Evolutionary conservation across 1,140 invertebrate genomes (phyloP).

Genomic region (Elymnias hypermnestra): DNA sequence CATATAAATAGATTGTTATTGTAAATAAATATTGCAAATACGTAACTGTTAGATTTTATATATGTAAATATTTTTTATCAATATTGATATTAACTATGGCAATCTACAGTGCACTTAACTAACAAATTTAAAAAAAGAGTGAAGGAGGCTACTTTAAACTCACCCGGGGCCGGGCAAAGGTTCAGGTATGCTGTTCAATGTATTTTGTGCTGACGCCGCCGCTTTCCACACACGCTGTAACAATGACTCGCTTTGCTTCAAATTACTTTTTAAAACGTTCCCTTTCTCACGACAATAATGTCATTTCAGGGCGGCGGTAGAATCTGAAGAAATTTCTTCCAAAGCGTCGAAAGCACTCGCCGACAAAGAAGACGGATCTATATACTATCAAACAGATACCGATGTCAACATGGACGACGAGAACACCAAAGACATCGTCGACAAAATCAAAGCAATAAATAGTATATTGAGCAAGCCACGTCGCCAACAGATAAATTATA

Average conservation of each 20-base stretch:
- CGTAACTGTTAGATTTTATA: too few species aligned
- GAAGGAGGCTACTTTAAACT: conserved; percentile 26
- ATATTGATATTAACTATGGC: too few species aligned
- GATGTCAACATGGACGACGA: conserved; percentile 14
- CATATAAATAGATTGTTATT: too few species aligned
- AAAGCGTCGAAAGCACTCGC: conserved; percentile 9
- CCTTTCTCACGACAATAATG: conserved; percentile 1
- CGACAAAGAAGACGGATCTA: conserved; percentile 33
- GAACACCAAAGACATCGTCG: conserved; percentile 44
- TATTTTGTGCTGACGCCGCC: conserved; percentile 24
- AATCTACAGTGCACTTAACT: conserved; percentile 41
- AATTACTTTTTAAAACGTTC: conserved; percentile 11
- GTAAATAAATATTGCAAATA: too few species aligned
- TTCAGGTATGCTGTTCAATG: conserved; percentile 49
- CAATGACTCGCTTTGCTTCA: conserved; percentile 31
- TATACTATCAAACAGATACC: conserved; percentile 31
- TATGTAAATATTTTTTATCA: conserved; percentile 2
- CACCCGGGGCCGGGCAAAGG: conserved; percentile 26
- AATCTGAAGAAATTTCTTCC: background rate
- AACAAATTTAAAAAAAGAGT: conserved; percentile 34
- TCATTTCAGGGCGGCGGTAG: conserved; percentile 35
- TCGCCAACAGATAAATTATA: conserved; percentile 32
- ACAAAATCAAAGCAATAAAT: conserved; percentile 60
- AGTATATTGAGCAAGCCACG: conserved; percentile 41
- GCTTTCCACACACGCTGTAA: conserved; percentile 29